Evolutionary conservation across 2,113 vertebrate genomes (phyloP).

Genomic region (Apteryx mantelli): DNA sequence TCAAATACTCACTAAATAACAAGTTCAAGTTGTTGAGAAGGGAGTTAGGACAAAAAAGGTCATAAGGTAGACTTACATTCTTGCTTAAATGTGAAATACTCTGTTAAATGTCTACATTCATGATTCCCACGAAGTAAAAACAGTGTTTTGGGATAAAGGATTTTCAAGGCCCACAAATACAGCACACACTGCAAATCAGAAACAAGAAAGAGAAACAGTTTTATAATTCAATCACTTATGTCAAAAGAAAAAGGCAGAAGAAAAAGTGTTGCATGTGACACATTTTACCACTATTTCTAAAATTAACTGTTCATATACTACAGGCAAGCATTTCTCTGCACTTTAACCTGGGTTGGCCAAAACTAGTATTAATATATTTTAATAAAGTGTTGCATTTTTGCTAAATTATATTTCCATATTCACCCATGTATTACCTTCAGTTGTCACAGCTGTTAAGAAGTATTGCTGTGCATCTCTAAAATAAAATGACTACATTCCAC

Average conservation of each 20-base stretch:
- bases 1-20: background rate
- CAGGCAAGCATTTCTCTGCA: background rate
- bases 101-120: constrained; percentile 99
- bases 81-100: constrained; percentile 99
- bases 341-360: background rate
- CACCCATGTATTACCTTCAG: fast-evolving
- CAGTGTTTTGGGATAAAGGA: constrained; percentile 99
- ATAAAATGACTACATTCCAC: fast-evolving
- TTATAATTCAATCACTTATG: background rate
- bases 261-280: background rate
- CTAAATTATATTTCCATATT: background rate
- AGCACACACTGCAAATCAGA: constrained; percentile 91
- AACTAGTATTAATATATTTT: background rate
- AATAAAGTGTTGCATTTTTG: background rate
- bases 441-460: too few relatives aligned
- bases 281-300: background rate
- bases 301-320: background rate
- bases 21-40: background rate
- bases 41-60: background rate
- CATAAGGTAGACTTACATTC: constrained; percentile 90
- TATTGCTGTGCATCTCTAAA: background rate
- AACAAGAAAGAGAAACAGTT: constrained; percentile 12
- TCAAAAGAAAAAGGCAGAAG: background rate
- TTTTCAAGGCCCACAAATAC: constrained; percentile 99
- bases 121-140: constrained; percentile 99